Evolutionary conservation across 2,797 vertebrate species (phyloP), one percentile per base, ranked within the genome.

Genomic region (Sorex maritimensis): DNA sequence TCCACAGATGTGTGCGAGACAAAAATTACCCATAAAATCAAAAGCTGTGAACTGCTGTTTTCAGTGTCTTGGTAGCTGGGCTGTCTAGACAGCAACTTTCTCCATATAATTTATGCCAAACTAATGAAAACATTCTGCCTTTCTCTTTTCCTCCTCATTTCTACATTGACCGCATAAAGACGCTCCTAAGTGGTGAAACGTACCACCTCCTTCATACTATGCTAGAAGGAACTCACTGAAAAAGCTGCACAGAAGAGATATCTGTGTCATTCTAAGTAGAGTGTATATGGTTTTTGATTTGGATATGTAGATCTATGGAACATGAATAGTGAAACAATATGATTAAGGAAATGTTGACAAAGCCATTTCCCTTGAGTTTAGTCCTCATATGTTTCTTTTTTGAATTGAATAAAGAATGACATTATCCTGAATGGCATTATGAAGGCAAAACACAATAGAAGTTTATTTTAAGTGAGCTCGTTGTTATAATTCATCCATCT

Each of bases 31-130:
- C 17, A 19, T 68, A 79, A 86, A 68, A 77, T 79, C 82, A 68
- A 90, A 86, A 90, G 34, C 46, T 46, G 6, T 71, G 85, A 90
- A 67, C 44, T 85, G 12, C 15, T 88, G 2, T 77, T 82, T 84
- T 87, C 52, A 88, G 19, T 86, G 24, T 69, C 24, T 34, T 80
- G 19, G 6, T 46, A 10, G 63, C 55, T 69, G 82, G 38, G 28
- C 30, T 92, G 10, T 83, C 14, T 14, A 82, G 34, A 4, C 28
- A 79, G 28, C 21, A 89, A 13, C 14, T 90, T 92, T 88, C 52
- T 79, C 24, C 26, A 71, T 67, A 80, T 96, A 77, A 88, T 75
- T 79, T 89, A 17, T 13, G 1, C 75, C 24, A 72, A 80, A 46
- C n/a, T 77, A 86, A 86, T 93, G 30, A n/a, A 28, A 79, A 72